Base-by-base conservation (phyloP, 1,140 invertebrate genomes). In the Trissolcus basalis region DNA sequence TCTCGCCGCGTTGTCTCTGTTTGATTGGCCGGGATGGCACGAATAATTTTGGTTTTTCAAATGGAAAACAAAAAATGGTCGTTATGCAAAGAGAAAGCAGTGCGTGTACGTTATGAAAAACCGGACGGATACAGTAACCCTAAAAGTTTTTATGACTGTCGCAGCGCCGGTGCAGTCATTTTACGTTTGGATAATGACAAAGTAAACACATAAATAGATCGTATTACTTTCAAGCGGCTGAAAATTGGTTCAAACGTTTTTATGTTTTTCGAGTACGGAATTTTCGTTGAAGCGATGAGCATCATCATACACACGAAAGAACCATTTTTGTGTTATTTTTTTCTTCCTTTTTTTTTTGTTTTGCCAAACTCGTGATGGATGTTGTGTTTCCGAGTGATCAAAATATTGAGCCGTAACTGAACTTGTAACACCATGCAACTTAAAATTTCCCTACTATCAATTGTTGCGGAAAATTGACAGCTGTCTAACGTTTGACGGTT, bases 391-490 rank as follows among this genome's bases (percentile, higher is more conserved):
- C 7, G 10, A 56, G 8, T 43, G 27, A 44, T 53, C 16, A 36
- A 70, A 63, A 44, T 19, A 11, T 12, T 63, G 59, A 50, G 63
- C 59, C 16, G 55, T 58, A 47, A 71, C 51, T 39, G 36, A 8
- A 64, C 59, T 71, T 58, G 44, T 43, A 63, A 45, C 59, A 55
- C 45, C 53, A 10, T 36, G 47, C 47, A 71, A 71, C 59, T 71
- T 71, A 64, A 56, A 27, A 16, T 63, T 63, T 71, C 41, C 41
- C 54, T 64, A 43, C 32, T 45, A 64, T 71, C 68, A 54, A 63
- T 71, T 45, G 59, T 64, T 64, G n/a, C 41, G 45, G 41, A 64
- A 64, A 71, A 71, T 64, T 71, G 68, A 71, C 59, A 64, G 68
- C 69, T 72, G 69, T 54, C 60, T 64, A 72, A 64, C 69, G 36